These are phyloP conservation scores for Erpornis zantholeuca DNA, from an alignment of 2,113 vertebrate species.

Conservation along the genomic window DNA sequence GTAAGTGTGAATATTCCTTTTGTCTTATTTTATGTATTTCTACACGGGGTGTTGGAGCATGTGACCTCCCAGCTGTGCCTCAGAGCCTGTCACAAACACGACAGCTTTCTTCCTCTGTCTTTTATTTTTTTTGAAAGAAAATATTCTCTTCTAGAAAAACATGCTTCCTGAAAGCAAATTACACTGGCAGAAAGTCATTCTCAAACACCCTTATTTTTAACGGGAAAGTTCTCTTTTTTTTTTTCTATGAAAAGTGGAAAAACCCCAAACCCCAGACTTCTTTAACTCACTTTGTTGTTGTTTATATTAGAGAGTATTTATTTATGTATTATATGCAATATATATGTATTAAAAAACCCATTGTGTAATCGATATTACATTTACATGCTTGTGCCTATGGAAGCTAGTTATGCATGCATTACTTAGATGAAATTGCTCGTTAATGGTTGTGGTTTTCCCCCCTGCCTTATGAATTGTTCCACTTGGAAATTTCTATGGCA, in stretches of 20 bases:
- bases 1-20: background rate
- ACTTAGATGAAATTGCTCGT: background rate
- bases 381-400: background rate
- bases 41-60: background rate
- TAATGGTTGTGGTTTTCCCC: background rate
- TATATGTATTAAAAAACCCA: rapidly evolving
- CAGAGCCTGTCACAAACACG: background rate
- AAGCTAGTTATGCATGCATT: background rate
- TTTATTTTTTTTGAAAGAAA: background rate
- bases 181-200: background rate
- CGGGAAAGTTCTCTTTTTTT: background rate
- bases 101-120: background rate
- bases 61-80: background rate
- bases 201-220: background rate
- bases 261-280: background rate
- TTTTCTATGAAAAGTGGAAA: background rate
- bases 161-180: background rate
- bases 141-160: background rate
- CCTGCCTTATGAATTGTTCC: rapidly evolving
- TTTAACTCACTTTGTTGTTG: background rate
- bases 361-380: background rate
- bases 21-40: background rate
- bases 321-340: background rate
- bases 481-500: background rate
- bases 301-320: background rate